phyloP scores from a whole-genome alignment of 2,888 invertebrate genomes.

The Apoda limacodes region DNA sequence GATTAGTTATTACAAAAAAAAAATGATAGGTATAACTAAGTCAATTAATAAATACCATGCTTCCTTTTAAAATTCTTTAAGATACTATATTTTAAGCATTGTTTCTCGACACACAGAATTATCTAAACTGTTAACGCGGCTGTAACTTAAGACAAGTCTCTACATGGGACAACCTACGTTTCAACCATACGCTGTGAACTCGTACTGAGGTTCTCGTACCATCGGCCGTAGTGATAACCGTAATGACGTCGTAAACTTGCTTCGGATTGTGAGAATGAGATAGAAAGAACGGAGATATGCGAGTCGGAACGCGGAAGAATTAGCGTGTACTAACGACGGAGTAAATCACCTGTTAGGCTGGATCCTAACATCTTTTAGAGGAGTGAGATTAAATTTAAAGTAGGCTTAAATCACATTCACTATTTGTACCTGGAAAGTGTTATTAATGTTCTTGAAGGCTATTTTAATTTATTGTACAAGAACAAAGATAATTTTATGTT shows the following conservation, averaged over 20 bases:
- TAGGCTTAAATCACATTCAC: constrained; percentile 39
- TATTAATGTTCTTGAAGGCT: too few species aligned
- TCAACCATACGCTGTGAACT: constrained; percentile 30
- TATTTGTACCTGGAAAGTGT: constrained; percentile 27
- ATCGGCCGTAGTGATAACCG: constrained; percentile 39
- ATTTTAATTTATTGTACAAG: too few species aligned
- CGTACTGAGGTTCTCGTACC: constrained; percentile 25
- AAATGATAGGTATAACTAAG: too few species aligned
- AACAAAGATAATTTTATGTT: too few species aligned
- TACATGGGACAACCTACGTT: constrained; percentile 18
- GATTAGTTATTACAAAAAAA: too few species aligned
- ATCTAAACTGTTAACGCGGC: too few species aligned
- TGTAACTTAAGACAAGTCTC: too few species aligned
- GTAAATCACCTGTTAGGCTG: constrained; percentile 52
- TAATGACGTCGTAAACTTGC: constrained; percentile 62
- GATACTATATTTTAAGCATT: too few species aligned
- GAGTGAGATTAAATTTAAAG: constrained; percentile 44
- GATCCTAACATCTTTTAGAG: constrained; percentile 34
- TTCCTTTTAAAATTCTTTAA: too few species aligned
- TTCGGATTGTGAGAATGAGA: constrained; percentile 26
- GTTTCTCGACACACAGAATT: too few species aligned
- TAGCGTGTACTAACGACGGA: constrained; percentile 52
- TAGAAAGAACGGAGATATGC: constrained; percentile 39
- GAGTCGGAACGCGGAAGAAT: constrained; percentile 59
- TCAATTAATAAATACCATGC: too few species aligned